A percentile compares a stretch with the other conserved stretches of the same genome.
phyloP scores from a whole-genome alignment of 2,797 vertebrate species.

The Sebastiscus albofasciatus region DNA sequence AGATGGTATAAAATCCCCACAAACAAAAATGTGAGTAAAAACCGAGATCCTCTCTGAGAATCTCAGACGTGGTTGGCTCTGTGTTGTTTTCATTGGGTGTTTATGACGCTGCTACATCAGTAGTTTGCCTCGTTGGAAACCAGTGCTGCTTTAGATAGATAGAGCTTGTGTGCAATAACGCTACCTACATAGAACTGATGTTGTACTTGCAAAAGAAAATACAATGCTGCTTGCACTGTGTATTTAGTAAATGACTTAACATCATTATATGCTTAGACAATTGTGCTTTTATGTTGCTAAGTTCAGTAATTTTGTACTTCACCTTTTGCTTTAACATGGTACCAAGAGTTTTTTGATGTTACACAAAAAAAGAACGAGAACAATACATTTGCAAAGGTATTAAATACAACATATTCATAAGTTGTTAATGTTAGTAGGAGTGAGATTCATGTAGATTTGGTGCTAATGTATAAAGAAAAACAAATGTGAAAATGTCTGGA shows the following conservation, averaged over 20 bases:
- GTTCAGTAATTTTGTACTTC: conserved; percentile 54
- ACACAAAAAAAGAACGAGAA: conserved; percentile 45
- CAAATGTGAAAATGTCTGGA: conserved; percentile 34
- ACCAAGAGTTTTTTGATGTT: conserved; percentile 48
- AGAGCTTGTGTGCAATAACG: conserved; percentile 74
- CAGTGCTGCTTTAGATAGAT: conserved; percentile 73
- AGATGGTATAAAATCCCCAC: not conserved
- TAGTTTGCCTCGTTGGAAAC: conserved; percentile 69
- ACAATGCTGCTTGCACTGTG: conserved; percentile 67
- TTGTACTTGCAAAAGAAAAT: conserved; percentile 70
- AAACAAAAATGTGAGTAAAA: conserved; percentile 10
- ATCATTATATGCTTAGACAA: conserved; percentile 51
- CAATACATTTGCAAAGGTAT: conserved; percentile 32
- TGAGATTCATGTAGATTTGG: conserved; percentile 65
- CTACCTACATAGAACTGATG: conserved; percentile 61
- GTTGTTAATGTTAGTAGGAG: conserved; percentile 17
- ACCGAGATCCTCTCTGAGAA: conserved; percentile 1
- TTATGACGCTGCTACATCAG: conserved; percentile 61
- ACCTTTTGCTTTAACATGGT: conserved; percentile 56
- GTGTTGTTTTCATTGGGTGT: conserved; percentile 61
- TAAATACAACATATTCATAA: conserved; percentile 21
- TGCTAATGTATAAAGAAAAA: conserved; percentile 75
- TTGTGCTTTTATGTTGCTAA: conserved; percentile 52
- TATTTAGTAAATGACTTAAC: conserved; percentile 53
- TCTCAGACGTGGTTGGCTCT: conserved; percentile 31